Evolutionary conservation across 2,113 vertebrate genomes (phyloP), one percentile per base, ranked within the genome.

Genomic region (Picathartes gymnocephalus): DNA sequence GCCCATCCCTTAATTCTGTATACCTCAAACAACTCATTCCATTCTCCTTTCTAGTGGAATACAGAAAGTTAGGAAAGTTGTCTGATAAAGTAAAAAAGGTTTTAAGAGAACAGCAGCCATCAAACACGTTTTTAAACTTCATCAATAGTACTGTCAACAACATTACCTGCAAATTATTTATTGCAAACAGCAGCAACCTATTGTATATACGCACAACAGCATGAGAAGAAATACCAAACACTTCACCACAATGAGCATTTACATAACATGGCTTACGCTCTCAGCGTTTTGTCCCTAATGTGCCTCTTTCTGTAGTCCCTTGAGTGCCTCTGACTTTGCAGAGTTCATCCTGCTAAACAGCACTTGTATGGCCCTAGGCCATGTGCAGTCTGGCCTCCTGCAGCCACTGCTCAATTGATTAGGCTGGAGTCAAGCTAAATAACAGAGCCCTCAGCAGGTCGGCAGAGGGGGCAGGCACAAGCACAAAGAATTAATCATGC

Each of bases 341-440:
- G 87, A 93, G 68, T 35, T 81, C 80, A 93, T 86, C 68, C 79
- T 88, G 90, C 77, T 84, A 84, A 94, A 93, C 0, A 92, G 87
- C 88, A 86, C 81, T 95, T 90, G 90, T 87, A 76, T n/a, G 93
- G 95, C 94, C 96, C 65, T 65, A 95, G 88, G 94, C 95, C 81
- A 86, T 81, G 81, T 51, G 92, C 80, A 31, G 82, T 57, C 82
- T 89, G 93, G 85, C 85, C 92, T 94, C 94, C 93, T 95, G 82
- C 82, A 95, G 96, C 91, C 90, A 54, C 65, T 69, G 85, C 72
- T 95, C 93, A 79, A 47, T 33, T 81, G 87, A 88, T 90, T 66
- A 88, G 60, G 91, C 80, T 88, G 87, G 90, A 94, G 82, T 74
- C 78, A 64, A 71, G 61, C 82, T 93, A 84, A 95, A 69, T 58